These are phyloP conservation scores for Drosophila pachea DNA, from an alignment of 1,140 invertebrate genomes.

Conservation along the genomic window DNA sequence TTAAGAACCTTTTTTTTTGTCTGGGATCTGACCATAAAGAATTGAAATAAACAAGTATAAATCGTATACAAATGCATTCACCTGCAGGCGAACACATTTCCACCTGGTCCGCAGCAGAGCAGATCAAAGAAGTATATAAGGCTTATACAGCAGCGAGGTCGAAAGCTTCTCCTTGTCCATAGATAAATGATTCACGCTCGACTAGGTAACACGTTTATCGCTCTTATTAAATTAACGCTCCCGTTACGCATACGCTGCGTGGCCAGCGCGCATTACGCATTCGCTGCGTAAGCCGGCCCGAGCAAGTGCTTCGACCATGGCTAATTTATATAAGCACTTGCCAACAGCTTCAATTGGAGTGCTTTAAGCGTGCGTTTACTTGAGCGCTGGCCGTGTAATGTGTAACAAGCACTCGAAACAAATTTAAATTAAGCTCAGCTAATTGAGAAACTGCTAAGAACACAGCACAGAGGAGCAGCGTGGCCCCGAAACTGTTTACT, in stretches of 20 bases:
- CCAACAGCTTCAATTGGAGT: slow-evolving; percentile 12
- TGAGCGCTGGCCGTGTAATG: slow-evolving; percentile 58
- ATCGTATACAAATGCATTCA: too few relatives aligned
- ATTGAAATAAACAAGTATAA: too few relatives aligned
- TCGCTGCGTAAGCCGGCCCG: not conserved
- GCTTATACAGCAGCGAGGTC: too few relatives aligned
- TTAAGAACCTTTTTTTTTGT: too few relatives aligned
- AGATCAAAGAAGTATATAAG: too few relatives aligned
- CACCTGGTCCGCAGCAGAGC: too few relatives aligned
- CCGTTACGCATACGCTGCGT: slow-evolving; percentile 4
- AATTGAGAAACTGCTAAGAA: slow-evolving; percentile 52
- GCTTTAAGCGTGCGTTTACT: slow-evolving; percentile 50
- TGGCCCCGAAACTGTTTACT: slow-evolving; percentile 8
- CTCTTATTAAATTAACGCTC: not conserved
- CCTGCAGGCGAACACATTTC: too few relatives aligned
- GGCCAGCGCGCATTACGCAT: slow-evolving; percentile 16
- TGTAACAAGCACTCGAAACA: slow-evolving; percentile 63
- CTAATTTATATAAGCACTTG: slow-evolving; percentile 52
- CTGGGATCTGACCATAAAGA: too few relatives aligned
- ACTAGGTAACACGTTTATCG: too few relatives aligned
- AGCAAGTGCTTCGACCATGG: slow-evolving; percentile 19
- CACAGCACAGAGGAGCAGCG: not conserved
- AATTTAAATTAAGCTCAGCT: slow-evolving; percentile 74
- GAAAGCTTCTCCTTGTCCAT: too few relatives aligned
- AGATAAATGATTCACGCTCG: not conserved